Percentiles rank a stretch among this genome's conserved stretches.
These are phyloP conservation scores for Rostratula benghalensis DNA, from an alignment of 2,113 vertebrate genomes.

Conservation along the genomic window DNA sequence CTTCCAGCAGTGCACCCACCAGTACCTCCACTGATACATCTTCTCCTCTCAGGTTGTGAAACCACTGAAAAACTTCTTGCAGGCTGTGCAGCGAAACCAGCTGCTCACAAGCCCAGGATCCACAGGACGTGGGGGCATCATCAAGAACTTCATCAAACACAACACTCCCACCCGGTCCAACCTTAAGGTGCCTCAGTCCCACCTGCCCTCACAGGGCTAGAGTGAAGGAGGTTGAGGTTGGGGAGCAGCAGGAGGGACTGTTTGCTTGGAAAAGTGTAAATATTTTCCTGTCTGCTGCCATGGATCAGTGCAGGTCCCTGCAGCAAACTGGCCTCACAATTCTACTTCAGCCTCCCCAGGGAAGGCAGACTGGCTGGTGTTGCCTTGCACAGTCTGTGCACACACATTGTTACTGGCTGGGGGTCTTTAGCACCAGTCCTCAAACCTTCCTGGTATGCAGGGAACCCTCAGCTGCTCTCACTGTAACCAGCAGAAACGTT, in stretches of 20 bases:
- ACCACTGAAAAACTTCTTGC: constrained; percentile 87
- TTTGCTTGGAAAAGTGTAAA: neutral
- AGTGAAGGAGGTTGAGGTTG: fast-evolving
- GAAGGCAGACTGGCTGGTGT: neutral
- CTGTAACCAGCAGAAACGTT: neutral
- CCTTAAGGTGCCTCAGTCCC: constrained; percentile 76
- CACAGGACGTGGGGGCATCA: constrained; percentile 59
- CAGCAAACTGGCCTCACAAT: neutral
- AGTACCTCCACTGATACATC: neutral
- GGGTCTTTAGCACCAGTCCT: neutral
- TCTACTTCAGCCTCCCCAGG: neutral
- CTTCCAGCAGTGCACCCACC: neutral
- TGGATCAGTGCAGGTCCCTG: neutral
- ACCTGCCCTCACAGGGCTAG: neutral
- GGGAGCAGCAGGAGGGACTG: neutral
- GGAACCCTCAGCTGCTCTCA: neutral
- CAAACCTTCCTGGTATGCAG: neutral
- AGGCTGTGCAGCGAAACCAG: constrained; percentile 89
- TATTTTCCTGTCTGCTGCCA: fast-evolving
- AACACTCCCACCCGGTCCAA: constrained; percentile 79
- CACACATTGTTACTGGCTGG: fast-evolving
- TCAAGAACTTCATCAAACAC: constrained; percentile 88
- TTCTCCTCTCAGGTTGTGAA: constrained; percentile 73
- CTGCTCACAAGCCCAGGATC: constrained; percentile 81
- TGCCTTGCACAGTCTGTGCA: neutral